Percentiles rank a stretch among this genome's conserved stretches.
These are phyloP conservation scores for Dinoponera quadriceps DNA, from an alignment of 1,140 invertebrate genomes.

Conservation along the genomic window DNA sequence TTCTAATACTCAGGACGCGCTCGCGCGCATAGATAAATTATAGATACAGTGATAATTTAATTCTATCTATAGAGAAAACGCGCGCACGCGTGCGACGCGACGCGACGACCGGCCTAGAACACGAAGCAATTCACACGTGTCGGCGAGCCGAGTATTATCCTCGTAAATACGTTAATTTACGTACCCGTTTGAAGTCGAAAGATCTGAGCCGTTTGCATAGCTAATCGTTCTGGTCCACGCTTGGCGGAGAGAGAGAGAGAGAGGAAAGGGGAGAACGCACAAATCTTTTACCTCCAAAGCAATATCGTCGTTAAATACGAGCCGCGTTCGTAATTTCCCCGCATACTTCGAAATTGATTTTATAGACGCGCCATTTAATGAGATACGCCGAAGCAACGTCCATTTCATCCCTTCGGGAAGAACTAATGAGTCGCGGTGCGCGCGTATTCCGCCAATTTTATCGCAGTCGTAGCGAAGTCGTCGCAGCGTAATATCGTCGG, in stretches of 20 bases:
- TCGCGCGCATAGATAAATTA: slow-evolving; percentile 25
- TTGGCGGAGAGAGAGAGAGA: too few species aligned
- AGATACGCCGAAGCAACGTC: slow-evolving; percentile 10
- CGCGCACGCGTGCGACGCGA: neutral
- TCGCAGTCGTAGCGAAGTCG: slow-evolving; percentile 3
- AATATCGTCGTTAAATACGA: slow-evolving; percentile 19
- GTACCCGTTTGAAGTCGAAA: slow-evolving; percentile 1
- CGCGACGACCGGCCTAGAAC: slow-evolving; percentile 30
- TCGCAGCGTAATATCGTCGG: neutral
- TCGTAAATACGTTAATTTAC: slow-evolving; percentile 66
- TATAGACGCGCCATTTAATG: slow-evolving; percentile 18
- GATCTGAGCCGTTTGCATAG: neutral
- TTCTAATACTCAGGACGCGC: slow-evolving; percentile 52
- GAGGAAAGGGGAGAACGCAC: neutral
- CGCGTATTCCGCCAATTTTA: slow-evolving; percentile 21
- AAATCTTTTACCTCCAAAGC: neutral
- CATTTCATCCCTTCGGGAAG: neutral
- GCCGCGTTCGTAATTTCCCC: neutral
- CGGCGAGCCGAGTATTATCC: slow-evolving; percentile 33
- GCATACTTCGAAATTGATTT: slow-evolving; percentile 24
- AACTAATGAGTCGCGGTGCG: slow-evolving; percentile 27
- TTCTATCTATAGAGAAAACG: slow-evolving; percentile 47
- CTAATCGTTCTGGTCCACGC: slow-evolving; percentile 9
- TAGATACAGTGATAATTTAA: slow-evolving; percentile 38
- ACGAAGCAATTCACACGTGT: slow-evolving; percentile 59